Evolutionary conservation across 2,113 vertebrate species (phyloP).

Genomic region (Lates calcarifer): DNA sequence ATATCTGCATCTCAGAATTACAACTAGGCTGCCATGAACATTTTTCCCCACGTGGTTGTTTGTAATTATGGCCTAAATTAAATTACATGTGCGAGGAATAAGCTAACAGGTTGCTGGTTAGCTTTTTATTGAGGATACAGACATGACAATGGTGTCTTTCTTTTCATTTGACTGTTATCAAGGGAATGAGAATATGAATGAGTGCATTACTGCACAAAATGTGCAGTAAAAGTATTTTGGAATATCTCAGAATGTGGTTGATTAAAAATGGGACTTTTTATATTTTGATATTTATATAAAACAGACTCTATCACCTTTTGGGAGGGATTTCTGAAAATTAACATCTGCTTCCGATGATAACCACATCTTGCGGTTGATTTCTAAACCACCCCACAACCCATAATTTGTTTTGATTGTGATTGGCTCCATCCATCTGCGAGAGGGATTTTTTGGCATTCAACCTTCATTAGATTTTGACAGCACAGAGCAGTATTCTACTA

Average conservation of each 20-base stretch:
- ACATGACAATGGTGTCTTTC: background rate
- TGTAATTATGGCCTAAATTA: background rate
- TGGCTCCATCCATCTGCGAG: slow-evolving; percentile 59
- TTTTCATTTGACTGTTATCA: background rate
- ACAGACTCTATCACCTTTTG: slow-evolving; percentile 35
- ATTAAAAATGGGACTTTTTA: background rate
- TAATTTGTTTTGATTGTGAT: slow-evolving; percentile 63
- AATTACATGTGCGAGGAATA: background rate
- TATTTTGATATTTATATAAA: slow-evolving; percentile 20
- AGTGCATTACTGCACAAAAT: background rate
- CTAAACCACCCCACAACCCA: slow-evolving; percentile 30
- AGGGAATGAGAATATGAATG: background rate
- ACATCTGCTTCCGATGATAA: slow-evolving; percentile 48
- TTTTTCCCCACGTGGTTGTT: background rate
- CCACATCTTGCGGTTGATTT: slow-evolving; percentile 56
- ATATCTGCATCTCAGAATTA: background rate
- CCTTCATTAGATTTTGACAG: slow-evolving; percentile 34
- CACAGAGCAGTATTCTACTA: background rate
- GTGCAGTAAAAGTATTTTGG: background rate
- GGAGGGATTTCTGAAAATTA: slow-evolving; percentile 38
- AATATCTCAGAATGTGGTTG: background rate
- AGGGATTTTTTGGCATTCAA: slow-evolving; percentile 25
- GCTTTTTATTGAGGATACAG: background rate
- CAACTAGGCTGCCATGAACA: background rate
- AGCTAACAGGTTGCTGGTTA: background rate